Percentiles rank a stretch among this genome's conserved stretches.
Evolutionary conservation across 2,888 invertebrate species (phyloP).

Genomic region (Odontocolon sp.): DNA sequence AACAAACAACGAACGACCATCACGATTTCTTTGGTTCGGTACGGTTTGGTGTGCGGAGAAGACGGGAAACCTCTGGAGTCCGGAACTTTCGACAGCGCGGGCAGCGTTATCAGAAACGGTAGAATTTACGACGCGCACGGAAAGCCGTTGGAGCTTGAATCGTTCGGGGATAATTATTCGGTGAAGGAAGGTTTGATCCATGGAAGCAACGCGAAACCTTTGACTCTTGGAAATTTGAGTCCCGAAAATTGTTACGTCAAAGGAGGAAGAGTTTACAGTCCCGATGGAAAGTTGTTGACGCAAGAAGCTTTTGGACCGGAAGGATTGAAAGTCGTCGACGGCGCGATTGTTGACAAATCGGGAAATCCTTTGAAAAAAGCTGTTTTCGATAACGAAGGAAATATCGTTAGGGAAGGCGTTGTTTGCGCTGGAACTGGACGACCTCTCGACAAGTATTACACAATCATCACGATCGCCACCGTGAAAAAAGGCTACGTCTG

Average conservation of each 20-base stretch:
- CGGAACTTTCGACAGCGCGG: slow-evolving; percentile 73
- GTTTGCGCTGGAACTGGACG: slow-evolving; percentile 72
- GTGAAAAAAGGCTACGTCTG: slow-evolving; percentile 74
- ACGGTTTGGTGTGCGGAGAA: slow-evolving; percentile 74
- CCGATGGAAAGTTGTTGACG: slow-evolving; percentile 71
- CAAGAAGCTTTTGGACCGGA: slow-evolving; percentile 78
- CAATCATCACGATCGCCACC: slow-evolving; percentile 71
- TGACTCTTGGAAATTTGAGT: slow-evolving; percentile 68
- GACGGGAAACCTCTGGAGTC: slow-evolving; percentile 74
- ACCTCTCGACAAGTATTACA: slow-evolving; percentile 75
- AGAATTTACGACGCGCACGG: slow-evolving; percentile 72
- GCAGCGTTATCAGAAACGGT: slow-evolving; percentile 74
- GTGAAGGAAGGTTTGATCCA: slow-evolving; percentile 75
- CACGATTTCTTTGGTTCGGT: slow-evolving; percentile 72
- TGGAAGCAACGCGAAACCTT: slow-evolving; percentile 71
- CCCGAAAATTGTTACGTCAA: slow-evolving; percentile 74
- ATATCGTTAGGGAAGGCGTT: slow-evolving; percentile 75
- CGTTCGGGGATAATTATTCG: slow-evolving; percentile 67
- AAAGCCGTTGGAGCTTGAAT: slow-evolving; percentile 70
- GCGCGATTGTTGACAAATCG: slow-evolving; percentile 72
- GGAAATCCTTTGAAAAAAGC: slow-evolving; percentile 74
- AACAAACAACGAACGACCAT: slow-evolving; percentile 69
- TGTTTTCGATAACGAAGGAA: slow-evolving; percentile 75
- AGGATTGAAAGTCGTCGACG: slow-evolving; percentile 73
- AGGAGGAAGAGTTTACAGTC: slow-evolving; percentile 72